Evolutionary conservation across 2,888 invertebrate genomes (phyloP).

Genomic region (Marasmarcha lunaedactyla): DNA sequence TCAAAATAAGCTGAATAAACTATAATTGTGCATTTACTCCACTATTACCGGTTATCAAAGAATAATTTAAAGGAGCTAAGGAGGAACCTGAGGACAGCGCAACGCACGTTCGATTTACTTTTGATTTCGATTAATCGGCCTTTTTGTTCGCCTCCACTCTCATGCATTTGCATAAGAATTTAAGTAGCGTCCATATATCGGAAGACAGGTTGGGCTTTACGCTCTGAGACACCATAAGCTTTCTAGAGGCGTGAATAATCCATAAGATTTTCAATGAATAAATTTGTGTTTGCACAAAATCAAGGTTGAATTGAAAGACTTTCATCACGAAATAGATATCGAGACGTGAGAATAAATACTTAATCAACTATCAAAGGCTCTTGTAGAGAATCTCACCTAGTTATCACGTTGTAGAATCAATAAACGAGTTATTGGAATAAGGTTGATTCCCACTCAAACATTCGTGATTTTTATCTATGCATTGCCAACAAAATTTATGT

Average conservation of each 20-base stretch:
- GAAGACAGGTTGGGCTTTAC: conserved; percentile 17
- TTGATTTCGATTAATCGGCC: conserved; percentile 53
- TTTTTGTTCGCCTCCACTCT: conserved; percentile 50
- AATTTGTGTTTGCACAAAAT: background rate
- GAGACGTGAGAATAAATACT: conserved; percentile 21
- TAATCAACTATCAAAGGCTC: conserved; percentile 33
- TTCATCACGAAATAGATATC: background rate
- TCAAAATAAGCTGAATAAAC: conserved; percentile 35
- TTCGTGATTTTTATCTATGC: background rate
- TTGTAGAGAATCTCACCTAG: conserved; percentile 29
- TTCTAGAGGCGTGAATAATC: no score
- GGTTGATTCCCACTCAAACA: background rate
- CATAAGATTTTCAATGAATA: no score
- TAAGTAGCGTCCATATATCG: conserved; percentile 24
- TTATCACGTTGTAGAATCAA: conserved; percentile 37
- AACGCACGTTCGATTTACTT: conserved; percentile 47
- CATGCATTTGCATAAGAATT: conserved; percentile 55
- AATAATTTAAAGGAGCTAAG: conserved; percentile 53
- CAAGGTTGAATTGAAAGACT: background rate
- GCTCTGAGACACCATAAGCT: background rate
- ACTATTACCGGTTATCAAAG: conserved; percentile 53
- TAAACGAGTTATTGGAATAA: conserved; percentile 41
- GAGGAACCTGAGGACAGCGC: conserved; percentile 32
- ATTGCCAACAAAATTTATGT: background rate
- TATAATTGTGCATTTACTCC: conserved; percentile 48